Conservation (phyloP, 2,797 vertebrate species). For the Cephalopachus bancanus region DNA sequence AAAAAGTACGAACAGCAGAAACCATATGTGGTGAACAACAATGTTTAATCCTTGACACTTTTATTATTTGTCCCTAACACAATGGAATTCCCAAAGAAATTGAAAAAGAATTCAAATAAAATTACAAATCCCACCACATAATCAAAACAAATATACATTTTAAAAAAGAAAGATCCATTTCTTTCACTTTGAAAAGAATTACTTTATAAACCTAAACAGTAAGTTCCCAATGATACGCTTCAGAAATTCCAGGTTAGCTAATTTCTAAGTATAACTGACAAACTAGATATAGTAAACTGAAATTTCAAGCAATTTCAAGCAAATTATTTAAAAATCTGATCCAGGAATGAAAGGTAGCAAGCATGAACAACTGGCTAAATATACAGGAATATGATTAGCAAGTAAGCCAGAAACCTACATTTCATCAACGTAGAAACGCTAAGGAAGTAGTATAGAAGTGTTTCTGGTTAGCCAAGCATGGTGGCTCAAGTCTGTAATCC, state of each 20-base stretch:
- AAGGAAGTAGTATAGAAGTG: neutral
- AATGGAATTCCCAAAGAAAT: constrained; percentile 34
- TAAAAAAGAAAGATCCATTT: constrained; percentile 24
- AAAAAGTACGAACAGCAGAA: neutral
- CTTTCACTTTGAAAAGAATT: constrained; percentile 41
- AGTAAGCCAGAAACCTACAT: constrained; percentile 51
- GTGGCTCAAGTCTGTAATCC: too few species aligned
- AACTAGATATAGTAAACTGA: constrained; percentile 18
- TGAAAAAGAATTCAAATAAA: constrained; percentile 62
- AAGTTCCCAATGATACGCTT: neutral
- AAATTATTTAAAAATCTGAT: constrained; percentile 37
- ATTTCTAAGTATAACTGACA: constrained; percentile 55
- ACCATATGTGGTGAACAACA: constrained; percentile 1
- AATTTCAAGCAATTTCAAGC: constrained; percentile 38
- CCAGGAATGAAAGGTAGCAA: constrained; percentile 44
- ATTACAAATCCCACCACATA: constrained; percentile 12
- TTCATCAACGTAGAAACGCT: constrained; percentile 11
- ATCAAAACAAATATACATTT: constrained; percentile 25
- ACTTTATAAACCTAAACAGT: constrained; percentile 16
- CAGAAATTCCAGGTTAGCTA: constrained; percentile 52
- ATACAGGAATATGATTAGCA: neutral
- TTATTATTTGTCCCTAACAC: constrained; percentile 35
- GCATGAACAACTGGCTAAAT: constrained; percentile 39
- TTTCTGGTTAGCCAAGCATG: too few species aligned
- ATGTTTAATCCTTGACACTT: constrained; percentile 16